phyloP scores from a whole-genome alignment of 1,140 invertebrate species.

The Bombus picipes region DNA sequence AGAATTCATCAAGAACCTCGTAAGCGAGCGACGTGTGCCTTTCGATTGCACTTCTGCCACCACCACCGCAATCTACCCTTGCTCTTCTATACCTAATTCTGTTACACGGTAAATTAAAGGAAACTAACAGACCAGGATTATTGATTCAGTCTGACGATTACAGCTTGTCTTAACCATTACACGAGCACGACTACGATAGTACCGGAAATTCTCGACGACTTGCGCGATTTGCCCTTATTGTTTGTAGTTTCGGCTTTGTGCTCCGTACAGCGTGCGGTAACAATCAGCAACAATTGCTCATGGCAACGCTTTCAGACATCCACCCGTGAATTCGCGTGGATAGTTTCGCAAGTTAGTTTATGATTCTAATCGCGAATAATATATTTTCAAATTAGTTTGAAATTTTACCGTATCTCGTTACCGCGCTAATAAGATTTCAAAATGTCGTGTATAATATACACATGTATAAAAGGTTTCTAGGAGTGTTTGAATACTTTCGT shows the following conservation, averaged over 20 bases:
- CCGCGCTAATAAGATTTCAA: no score
- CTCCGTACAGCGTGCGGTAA: neutral
- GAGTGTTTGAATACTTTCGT: no score
- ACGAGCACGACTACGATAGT: slow-evolving; percentile 39
- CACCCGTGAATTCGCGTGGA: neutral
- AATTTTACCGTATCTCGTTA: no score
- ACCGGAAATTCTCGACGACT: slow-evolving; percentile 58
- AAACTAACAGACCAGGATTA: slow-evolving; percentile 5
- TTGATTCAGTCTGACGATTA: slow-evolving; percentile 38
- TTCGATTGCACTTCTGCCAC: neutral
- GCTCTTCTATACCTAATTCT: neutral
- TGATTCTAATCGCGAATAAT: no score
- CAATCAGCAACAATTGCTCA: slow-evolving; percentile 32
- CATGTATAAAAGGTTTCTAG: no score
- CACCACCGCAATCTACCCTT: neutral
- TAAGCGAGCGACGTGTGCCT: no score
- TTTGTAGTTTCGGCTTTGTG: slow-evolving; percentile 35
- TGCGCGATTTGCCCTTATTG: slow-evolving; percentile 62
- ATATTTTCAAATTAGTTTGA: no score
- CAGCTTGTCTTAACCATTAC: slow-evolving; percentile 44
- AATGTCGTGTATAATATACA: no score
- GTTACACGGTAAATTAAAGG: slow-evolving; percentile 21
- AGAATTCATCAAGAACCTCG: neutral
- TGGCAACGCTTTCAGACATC: slow-evolving; percentile 6
- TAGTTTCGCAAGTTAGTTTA: neutral